Conservation (phyloP, 2,113 vertebrate genomes). For the Neodon shergylaensis region DNA sequence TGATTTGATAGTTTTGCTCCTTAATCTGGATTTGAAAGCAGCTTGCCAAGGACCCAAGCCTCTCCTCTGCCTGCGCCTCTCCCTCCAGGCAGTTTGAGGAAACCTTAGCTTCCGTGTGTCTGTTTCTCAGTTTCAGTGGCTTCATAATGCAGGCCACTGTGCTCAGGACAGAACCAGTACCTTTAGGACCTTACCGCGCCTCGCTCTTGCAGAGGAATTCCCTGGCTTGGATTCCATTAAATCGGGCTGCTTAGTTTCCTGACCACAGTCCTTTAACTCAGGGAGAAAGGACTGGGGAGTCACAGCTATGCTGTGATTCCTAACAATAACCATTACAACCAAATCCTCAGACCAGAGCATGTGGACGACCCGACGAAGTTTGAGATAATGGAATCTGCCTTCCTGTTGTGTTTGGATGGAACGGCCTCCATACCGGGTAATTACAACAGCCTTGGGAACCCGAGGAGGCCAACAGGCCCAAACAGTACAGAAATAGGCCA, state of each 20-base stretch:
- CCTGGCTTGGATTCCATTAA: slow-evolving; percentile 29
- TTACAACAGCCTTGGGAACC: slow-evolving; percentile 51
- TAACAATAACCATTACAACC: slow-evolving; percentile 35
- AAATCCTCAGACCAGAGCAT: neutral
- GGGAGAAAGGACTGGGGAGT: neutral
- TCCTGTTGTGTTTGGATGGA: slow-evolving; percentile 33
- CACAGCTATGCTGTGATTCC: slow-evolving; percentile 14
- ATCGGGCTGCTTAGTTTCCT: neutral
- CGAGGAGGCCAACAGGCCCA: slow-evolving; percentile 44
- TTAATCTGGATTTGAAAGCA: slow-evolving; percentile 64
- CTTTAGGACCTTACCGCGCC: neutral
- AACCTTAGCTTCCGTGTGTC: slow-evolving; percentile 54
- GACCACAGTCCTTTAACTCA: neutral
- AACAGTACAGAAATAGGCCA: slow-evolving; percentile 50
- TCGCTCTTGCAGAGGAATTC: slow-evolving; percentile 26
- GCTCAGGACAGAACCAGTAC: neutral
- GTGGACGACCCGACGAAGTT: slow-evolving; percentile 12
- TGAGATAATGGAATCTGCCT: slow-evolving; percentile 59
- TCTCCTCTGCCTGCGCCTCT: slow-evolving; percentile 32
- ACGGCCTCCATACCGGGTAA: slow-evolving; percentile 46
- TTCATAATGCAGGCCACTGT: neutral
- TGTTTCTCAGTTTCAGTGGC: slow-evolving; percentile 35
- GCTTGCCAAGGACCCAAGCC: slow-evolving; percentile 51
- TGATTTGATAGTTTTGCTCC: slow-evolving; percentile 69
- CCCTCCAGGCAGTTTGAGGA: slow-evolving; percentile 37